Evolutionary conservation across 2,888 invertebrate genomes (phyloP).

Genomic region (Tetropium fuscum): DNA sequence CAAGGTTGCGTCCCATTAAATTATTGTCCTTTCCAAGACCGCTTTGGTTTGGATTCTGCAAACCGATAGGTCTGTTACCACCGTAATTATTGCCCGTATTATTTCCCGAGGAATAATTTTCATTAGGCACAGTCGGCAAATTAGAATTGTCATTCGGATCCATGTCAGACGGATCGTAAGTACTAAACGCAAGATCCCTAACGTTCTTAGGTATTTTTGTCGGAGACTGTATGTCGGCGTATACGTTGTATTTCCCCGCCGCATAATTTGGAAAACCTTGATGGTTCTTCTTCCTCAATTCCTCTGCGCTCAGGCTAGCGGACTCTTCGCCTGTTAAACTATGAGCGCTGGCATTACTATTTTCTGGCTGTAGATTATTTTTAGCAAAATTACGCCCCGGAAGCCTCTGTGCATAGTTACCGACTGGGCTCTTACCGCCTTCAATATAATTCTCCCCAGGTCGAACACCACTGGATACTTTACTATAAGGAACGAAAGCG

Average conservation of each 20-base stretch:
- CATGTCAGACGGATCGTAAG: constrained; percentile 36
- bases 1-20: no score
- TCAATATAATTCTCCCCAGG: constrained; percentile 25
- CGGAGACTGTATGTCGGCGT: constrained; percentile 40
- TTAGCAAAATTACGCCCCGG: constrained; percentile 16
- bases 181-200: constrained; percentile 50
- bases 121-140: no score
- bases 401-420: constrained; percentile 20
- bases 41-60: no score
- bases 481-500: constrained; percentile 39
- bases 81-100: background rate
- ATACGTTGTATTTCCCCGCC: constrained; percentile 39
- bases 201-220: constrained; percentile 42
- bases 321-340: constrained; percentile 8
- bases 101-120: constrained; percentile 33
- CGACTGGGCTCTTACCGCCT: background rate
- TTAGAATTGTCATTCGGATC: constrained; percentile 30
- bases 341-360: constrained; percentile 13
- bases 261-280: constrained; percentile 46
- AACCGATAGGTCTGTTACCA: background rate
- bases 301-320: constrained; percentile 27
- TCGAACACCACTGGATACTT: constrained; percentile 17
- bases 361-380: background rate
- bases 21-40: no score
- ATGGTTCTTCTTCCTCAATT: constrained; percentile 26